These are phyloP conservation scores for Pectinophora gossypiella DNA, from an alignment of 1,140 invertebrate genomes.

Conservation along the genomic window DNA sequence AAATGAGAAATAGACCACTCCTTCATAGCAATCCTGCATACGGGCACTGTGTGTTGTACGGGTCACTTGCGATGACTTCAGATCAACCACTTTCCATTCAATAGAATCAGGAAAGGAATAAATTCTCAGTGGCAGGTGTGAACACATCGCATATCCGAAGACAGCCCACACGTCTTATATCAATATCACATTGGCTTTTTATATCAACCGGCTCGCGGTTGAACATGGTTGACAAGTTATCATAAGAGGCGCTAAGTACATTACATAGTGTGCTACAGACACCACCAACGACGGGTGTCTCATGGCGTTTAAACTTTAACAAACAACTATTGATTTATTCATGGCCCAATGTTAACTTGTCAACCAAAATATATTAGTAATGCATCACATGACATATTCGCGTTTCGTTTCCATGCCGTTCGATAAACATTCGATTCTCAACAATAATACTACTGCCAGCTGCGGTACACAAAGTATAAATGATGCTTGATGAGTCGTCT, in stretches of 20 bases:
- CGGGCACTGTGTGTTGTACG: too few relatives aligned
- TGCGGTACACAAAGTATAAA: conserved; percentile 13
- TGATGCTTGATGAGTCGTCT: not conserved
- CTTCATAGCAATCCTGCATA: not conserved
- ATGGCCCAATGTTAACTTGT: not conserved
- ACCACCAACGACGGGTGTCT: too few relatives aligned
- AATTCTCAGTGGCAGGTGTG: not conserved
- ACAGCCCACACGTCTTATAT: conserved; percentile 35
- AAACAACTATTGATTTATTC: not conserved
- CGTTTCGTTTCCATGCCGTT: conserved; percentile 25
- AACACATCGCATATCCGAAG: conserved; percentile 2
- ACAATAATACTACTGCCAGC: conserved; percentile 43
- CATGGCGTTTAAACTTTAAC: too few relatives aligned
- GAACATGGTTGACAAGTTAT: conserved; percentile 11
- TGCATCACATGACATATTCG: conserved; percentile 55
- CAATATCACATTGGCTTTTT: conserved; percentile 60
- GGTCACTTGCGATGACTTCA: not conserved
- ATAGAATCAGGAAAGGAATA: not conserved
- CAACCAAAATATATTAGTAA: conserved; percentile 35
- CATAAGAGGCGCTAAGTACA: not conserved
- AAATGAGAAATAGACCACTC: not conserved
- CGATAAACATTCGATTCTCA: conserved; percentile 22
- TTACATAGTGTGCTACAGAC: conserved; percentile 9
- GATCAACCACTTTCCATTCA: not conserved
- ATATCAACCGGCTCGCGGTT: conserved; percentile 35